phyloP scores from a whole-genome alignment of 2,113 vertebrate species.

The Leuciscus idus region DNA sequence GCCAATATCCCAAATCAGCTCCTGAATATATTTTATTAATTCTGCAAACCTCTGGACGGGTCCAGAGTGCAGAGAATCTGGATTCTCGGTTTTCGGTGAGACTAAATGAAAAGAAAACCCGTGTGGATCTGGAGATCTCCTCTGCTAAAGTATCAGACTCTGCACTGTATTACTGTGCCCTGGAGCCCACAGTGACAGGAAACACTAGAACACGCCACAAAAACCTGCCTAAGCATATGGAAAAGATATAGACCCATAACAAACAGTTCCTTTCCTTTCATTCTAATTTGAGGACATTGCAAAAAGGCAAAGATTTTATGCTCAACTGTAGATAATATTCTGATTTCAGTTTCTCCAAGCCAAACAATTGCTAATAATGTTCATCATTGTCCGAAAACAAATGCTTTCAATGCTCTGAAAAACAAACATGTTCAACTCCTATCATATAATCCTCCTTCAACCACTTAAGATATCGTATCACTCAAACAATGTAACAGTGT shows the following conservation, averaged over 20 bases:
- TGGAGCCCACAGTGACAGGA: conserved; percentile 48
- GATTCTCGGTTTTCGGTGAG: background rate
- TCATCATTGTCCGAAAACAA: no score
- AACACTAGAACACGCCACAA: conserved; percentile 25
- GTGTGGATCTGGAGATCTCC: conserved; percentile 13
- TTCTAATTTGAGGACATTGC: background rate
- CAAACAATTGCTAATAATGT: background rate
- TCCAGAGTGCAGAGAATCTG: conserved; percentile 3
- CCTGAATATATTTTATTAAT: conserved; percentile 31
- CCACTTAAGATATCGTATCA: background rate
- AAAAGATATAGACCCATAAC: background rate
- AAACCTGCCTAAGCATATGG: background rate
- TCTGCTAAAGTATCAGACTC: conserved; percentile 21
- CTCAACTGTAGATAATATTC: no score
- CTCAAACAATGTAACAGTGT: background rate
- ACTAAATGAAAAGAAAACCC: conserved; percentile 24
- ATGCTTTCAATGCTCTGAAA: background rate
- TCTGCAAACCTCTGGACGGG: background rate
- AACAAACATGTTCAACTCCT: background rate
- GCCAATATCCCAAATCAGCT: background rate
- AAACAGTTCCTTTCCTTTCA: conserved; percentile 13
- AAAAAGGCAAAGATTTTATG: background rate
- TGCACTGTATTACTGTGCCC: conserved; percentile 46
- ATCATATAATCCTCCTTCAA: background rate
- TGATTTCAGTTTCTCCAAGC: background rate